Evolutionary conservation across 2,113 vertebrate species (phyloP), one percentile per base, ranked within the genome.

Genomic region (Ageneiosus marmoratus): DNA sequence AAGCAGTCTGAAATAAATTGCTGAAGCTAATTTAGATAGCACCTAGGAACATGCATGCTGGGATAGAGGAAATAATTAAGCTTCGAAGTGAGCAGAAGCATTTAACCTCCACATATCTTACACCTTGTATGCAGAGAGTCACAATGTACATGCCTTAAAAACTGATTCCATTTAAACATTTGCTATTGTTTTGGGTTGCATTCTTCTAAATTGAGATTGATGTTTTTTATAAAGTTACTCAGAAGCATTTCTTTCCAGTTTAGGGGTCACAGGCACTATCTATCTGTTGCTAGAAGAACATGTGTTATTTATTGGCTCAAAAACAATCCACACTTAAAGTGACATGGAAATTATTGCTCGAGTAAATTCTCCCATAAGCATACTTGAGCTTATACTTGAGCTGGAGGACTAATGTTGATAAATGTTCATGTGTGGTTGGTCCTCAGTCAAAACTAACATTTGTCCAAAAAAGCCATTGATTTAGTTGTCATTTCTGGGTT

Each of bases 31-130:
- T 50, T 5, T 15, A 74, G 27, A 51, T 50, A 34, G 9, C 32
- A 63, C 89, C 91, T 88, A 86, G 90, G 90, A 93, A 91, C 92
- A 87, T 60, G 86, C 91, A 91, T 93, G 92, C 91, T 92, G 91
- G 88, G 91, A 92, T 8, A 87, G 32, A 82, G 90, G 90, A 92
- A 90, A 92, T 92, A 92, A 94, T 94, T 95, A 94, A 93, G 93
- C 93, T 92, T 84, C 91, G 92, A 94, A 91, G 93, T 88, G 80
- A 75, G 84, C 83, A 89, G 88, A 90, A 86, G 79, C 86, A 90
- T 88, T 90, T 88, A 34, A 86, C 82, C 85, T 85, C 75, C 32
- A 46, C 76, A 22, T 77, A 70, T 85, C 83, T 88, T 13, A 58
- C 70, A 37, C 77, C 60, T 80, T 51, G 48, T 86, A 74, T 76